phyloP scores from a whole-genome alignment of 2,888 invertebrate genomes.

The Nomada fabriciana region DNA sequence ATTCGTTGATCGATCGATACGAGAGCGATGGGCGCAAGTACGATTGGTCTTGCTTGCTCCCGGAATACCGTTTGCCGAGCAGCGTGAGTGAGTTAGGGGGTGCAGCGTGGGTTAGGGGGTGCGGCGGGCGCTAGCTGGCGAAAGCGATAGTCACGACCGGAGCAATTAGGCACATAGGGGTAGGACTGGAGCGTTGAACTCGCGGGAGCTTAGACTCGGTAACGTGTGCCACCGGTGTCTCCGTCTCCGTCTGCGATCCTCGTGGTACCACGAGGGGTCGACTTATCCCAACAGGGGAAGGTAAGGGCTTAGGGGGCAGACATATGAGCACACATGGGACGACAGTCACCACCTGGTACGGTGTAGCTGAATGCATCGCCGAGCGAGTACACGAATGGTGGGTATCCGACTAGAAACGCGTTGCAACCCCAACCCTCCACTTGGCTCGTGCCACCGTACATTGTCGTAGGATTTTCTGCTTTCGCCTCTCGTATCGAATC shows the following conservation, averaged over 20 bases:
- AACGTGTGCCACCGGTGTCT: slow-evolving; percentile 52
- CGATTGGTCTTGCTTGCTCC: no score
- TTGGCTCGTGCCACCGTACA: slow-evolving; percentile 82
- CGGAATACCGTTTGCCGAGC: no score
- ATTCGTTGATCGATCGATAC: slow-evolving; percentile 67
- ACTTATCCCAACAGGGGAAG: slow-evolving; percentile 63
- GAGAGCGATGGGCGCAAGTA: no score
- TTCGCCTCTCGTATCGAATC: not conserved
- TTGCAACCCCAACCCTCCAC: slow-evolving; percentile 70
- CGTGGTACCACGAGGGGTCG: slow-evolving; percentile 58
- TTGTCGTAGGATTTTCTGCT: slow-evolving; percentile 74
- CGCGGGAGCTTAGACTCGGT: slow-evolving; percentile 36
- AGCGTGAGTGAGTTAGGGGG: no score
- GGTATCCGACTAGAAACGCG: slow-evolving; percentile 61
- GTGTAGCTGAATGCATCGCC: slow-evolving; percentile 74
- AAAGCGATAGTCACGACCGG: no score
- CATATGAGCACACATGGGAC: slow-evolving; percentile 79
- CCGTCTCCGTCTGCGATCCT: slow-evolving; percentile 7
- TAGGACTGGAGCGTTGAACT: slow-evolving; percentile 46
- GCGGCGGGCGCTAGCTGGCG: no score
- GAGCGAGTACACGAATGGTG: slow-evolving; percentile 60
- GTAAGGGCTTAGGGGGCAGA: slow-evolving; percentile 64
- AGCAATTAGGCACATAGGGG: slow-evolving; percentile 41
- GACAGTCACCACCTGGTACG: slow-evolving; percentile 81
- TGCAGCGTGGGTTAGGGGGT: no score